Percentiles rank a stretch among this genome's conserved stretches.
These are phyloP conservation scores for Spialia ferax DNA, from an alignment of 2,888 invertebrate genomes.

Conservation along the genomic window DNA sequence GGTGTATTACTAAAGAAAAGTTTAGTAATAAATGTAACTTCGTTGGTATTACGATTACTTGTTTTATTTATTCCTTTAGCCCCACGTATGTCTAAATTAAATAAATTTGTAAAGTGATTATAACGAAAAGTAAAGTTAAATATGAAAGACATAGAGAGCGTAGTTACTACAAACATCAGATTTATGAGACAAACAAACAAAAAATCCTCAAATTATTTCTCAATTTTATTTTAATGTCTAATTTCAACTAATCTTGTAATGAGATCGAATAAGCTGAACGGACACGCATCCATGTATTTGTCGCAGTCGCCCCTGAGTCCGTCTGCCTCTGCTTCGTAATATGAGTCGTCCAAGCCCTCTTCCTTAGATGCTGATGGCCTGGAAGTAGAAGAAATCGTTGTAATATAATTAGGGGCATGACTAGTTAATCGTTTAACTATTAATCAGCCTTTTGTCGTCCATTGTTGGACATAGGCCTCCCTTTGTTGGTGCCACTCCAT, in stretches of 20 bases:
- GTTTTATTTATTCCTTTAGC: background rate
- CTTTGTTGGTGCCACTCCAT: too few relatives aligned
- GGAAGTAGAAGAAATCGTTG: conserved; percentile 50
- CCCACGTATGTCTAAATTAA: too few relatives aligned
- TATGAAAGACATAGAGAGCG: too few relatives aligned
- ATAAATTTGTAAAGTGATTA: too few relatives aligned
- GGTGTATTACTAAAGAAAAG: too few relatives aligned
- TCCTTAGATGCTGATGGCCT: conserved; percentile 88
- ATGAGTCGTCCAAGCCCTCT: conserved; percentile 84
- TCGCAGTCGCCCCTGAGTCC: conserved; percentile 85
- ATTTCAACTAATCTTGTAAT: conserved; percentile 79
- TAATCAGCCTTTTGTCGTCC: too few relatives aligned
- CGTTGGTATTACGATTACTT: background rate
- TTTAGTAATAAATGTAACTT: background rate
- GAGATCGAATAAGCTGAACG: conserved; percentile 87
- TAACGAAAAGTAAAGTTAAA: too few relatives aligned
- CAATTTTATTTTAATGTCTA: conserved; percentile 48
- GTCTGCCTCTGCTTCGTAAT: conserved; percentile 85
- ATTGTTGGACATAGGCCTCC: too few relatives aligned
- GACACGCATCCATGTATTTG: conserved; percentile 85
- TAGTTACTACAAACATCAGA: too few relatives aligned
- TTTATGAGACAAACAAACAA: too few relatives aligned
- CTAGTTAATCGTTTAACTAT: too few relatives aligned
- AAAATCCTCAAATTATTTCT: too few relatives aligned
- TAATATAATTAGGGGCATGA: background rate